Percentiles rank a stretch among this genome's conserved stretches.
Conservation (phyloP, 2,113 vertebrate genomes). For the Ameiurus melas region DNA sequence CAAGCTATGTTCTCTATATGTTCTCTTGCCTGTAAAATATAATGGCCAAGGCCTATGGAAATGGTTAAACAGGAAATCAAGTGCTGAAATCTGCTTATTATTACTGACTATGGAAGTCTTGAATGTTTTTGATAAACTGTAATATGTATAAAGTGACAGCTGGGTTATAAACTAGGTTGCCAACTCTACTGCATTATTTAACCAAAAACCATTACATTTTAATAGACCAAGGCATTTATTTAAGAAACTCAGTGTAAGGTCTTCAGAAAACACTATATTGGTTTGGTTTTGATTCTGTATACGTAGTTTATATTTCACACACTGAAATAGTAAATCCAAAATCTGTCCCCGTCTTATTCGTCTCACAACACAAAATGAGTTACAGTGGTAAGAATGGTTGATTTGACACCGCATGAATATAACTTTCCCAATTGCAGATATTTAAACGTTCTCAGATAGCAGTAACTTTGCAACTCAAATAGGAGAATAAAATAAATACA, state of each 20-base stretch:
- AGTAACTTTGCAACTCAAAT: background rate
- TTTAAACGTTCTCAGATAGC: background rate
- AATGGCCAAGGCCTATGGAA: background rate
- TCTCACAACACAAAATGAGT: background rate
- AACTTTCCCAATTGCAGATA: background rate
- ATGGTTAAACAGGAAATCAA: background rate
- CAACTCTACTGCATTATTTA: conserved; percentile 44
- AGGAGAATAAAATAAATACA: background rate
- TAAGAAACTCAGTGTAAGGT: background rate
- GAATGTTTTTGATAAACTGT: background rate
- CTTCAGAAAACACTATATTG: background rate
- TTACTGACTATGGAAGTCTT: background rate
- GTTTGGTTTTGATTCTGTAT: background rate
- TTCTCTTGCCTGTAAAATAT: background rate
- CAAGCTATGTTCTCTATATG: background rate
- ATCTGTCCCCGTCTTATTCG: too few species aligned
- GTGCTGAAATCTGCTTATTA: background rate
- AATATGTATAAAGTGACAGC: conserved; percentile 21
- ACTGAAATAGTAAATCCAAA: background rate
- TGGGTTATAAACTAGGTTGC: conserved; percentile 39
- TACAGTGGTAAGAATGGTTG: background rate
- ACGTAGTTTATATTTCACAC: background rate
- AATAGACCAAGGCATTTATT: background rate
- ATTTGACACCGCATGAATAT: background rate
- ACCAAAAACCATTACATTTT: background rate